phyloP scores from a whole-genome alignment of 1,140 invertebrate genomes.

The Pollicipes pollicipes region DNA sequence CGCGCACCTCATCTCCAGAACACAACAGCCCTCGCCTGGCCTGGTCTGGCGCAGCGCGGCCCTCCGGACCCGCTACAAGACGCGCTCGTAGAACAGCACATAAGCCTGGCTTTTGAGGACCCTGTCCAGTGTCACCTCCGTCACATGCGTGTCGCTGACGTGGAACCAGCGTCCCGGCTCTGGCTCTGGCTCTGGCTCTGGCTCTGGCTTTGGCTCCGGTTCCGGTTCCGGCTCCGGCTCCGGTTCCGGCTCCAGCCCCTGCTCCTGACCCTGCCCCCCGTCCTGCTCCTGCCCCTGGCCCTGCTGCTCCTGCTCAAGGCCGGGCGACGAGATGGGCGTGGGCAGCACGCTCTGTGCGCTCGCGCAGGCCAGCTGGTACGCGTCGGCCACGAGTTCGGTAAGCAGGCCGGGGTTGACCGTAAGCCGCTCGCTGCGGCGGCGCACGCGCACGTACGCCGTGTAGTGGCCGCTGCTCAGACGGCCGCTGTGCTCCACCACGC shows the following conservation, averaged over 20 bases:
- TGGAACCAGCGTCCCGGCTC: constrained; percentile 74
- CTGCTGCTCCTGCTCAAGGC: too few species aligned
- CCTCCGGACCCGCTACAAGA: too few species aligned
- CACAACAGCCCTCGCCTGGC: too few species aligned
- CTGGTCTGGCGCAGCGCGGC: too few species aligned
- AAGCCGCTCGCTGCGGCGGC: constrained; percentile 23
- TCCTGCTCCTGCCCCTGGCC: too few species aligned
- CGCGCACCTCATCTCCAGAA: too few species aligned
- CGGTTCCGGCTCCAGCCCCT: constrained; percentile 43
- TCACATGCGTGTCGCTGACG: constrained; percentile 71
- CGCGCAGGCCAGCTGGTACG: too few species aligned
- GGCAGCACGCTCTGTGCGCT: too few species aligned
- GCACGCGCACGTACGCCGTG: constrained; percentile 59
- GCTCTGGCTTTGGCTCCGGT: constrained; percentile 12
- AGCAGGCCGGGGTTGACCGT: constrained; percentile 2
- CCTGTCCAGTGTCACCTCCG: constrained; percentile 52
- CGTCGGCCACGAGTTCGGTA: constrained; percentile 11
- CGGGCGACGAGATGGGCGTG: too few species aligned
- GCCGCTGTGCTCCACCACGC: constrained; percentile 80
- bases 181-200: constrained; percentile 18
- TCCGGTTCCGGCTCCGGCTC: constrained; percentile 25
- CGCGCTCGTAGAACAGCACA: constrained; percentile 84
- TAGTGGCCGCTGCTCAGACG: constrained; percentile 83
- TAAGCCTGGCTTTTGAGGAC: constrained; percentile 86
- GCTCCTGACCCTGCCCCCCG: too few species aligned